phyloP scores from a whole-genome alignment of 2,888 invertebrate genomes.

The Eupelmus urozonus region DNA sequence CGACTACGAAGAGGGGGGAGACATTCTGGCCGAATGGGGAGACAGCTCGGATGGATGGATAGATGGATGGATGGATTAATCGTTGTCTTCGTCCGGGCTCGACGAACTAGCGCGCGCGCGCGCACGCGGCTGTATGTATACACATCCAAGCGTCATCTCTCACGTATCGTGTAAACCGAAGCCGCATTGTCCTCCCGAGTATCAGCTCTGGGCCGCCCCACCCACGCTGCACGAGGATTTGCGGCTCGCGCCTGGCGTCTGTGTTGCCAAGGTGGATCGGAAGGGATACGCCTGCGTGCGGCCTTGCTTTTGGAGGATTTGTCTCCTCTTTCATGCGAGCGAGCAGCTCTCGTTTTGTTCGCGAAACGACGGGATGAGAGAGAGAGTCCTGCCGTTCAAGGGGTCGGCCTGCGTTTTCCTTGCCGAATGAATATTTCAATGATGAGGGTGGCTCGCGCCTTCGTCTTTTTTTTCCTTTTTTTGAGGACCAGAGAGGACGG shows the following conservation, averaged over 20 bases:
- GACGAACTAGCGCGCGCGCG: background rate
- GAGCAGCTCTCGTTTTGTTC: background rate
- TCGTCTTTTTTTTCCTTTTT: background rate
- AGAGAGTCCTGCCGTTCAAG: background rate
- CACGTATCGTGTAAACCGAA: slow-evolving; percentile 25
- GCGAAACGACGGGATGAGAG: background rate
- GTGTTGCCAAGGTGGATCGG: background rate
- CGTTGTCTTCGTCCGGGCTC: slow-evolving; percentile 49
- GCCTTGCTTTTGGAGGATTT: background rate
- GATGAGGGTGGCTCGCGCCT: background rate
- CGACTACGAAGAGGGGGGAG: background rate
- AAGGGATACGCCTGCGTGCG: background rate
- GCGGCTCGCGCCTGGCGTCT: background rate
- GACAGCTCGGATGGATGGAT: slow-evolving; percentile 14
- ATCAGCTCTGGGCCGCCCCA: background rate
- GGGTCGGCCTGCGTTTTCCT: background rate
- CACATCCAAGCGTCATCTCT: slow-evolving; percentile 21
- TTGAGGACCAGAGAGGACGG: background rate
- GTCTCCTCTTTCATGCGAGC: background rate
- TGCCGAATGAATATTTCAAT: slow-evolving; percentile 36
- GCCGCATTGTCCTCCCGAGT: slow-evolving; percentile 9
- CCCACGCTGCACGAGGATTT: background rate
- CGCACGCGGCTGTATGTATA: background rate
- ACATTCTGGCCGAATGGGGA: slow-evolving; percentile 7
- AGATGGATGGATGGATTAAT: slow-evolving; percentile 55